Conservation (phyloP, 2,113 vertebrate genomes). For the Lampris megalopsis region DNA sequence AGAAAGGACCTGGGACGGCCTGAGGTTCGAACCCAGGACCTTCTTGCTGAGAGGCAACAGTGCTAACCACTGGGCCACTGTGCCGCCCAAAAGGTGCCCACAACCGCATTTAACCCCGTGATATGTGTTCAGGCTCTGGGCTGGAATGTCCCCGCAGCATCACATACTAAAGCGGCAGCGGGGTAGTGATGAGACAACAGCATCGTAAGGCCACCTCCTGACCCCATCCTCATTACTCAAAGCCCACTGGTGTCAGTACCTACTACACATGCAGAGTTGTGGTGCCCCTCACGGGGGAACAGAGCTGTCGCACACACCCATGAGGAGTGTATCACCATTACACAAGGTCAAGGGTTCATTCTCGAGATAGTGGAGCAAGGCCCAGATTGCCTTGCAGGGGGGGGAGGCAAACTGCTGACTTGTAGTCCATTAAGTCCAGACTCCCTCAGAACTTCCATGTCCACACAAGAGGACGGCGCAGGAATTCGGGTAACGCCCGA, state of each 20-base stretch:
- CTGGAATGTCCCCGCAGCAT: background rate
- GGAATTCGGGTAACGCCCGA: conserved; percentile 65
- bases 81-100: too few species aligned
- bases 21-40: too few species aligned
- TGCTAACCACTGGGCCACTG: too few species aligned
- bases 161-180: background rate
- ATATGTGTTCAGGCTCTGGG: too few species aligned
- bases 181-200: background rate
- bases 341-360: conserved; percentile 15
- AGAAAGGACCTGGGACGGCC: too few species aligned
- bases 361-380: conserved; percentile 20
- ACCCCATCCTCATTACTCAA: conserved; percentile 7
- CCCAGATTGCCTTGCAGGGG: conserved; percentile 10
- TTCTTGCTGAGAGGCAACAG: too few species aligned
- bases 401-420: conserved; percentile 32
- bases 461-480: conserved; percentile 54
- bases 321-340: background rate
- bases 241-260: background rate
- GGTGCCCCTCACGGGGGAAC: background rate
- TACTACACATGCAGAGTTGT: background rate
- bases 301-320: conserved; percentile 9
- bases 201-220: background rate
- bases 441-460: conserved; percentile 40
- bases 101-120: too few species aligned
- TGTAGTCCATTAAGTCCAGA: conserved; percentile 21